These are phyloP conservation scores for Odontophorus gujanensis DNA, from an alignment of 2,113 vertebrate species.

Conservation along the genomic window DNA sequence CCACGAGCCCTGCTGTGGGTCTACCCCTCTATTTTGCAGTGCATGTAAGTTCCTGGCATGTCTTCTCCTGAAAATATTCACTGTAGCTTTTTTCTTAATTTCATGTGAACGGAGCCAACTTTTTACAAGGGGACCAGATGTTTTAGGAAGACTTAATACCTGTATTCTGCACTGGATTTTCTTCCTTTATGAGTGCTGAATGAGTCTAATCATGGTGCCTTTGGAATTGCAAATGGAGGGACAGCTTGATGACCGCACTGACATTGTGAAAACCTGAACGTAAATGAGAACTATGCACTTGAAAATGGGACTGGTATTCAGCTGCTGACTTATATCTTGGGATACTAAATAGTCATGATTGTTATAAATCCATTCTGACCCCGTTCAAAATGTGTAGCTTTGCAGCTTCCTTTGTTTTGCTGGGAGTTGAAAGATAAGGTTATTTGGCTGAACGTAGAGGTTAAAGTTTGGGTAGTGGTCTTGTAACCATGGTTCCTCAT, in stretches of 20 bases:
- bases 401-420: background rate
- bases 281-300: background rate
- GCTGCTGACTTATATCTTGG: background rate
- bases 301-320: background rate
- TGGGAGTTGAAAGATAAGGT: background rate
- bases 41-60: background rate
- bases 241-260: background rate
- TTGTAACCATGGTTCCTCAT: background rate
- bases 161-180: conserved; percentile 1
- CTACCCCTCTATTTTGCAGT: fast-evolving
- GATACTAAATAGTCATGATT: fast-evolving
- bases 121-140: background rate
- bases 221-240: background rate
- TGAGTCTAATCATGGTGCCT: background rate
- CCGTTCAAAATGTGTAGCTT: background rate
- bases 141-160: background rate
- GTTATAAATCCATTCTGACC: background rate
- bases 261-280: background rate
- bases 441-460: background rate
- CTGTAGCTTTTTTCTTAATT: background rate
- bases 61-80: background rate
- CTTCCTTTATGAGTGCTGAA: background rate
- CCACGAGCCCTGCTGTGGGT: background rate
- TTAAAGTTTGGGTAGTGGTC: background rate
- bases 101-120: background rate